Evolutionary conservation across 2,113 vertebrate species (phyloP).

Genomic region (Leptodactylus fuscus): DNA sequence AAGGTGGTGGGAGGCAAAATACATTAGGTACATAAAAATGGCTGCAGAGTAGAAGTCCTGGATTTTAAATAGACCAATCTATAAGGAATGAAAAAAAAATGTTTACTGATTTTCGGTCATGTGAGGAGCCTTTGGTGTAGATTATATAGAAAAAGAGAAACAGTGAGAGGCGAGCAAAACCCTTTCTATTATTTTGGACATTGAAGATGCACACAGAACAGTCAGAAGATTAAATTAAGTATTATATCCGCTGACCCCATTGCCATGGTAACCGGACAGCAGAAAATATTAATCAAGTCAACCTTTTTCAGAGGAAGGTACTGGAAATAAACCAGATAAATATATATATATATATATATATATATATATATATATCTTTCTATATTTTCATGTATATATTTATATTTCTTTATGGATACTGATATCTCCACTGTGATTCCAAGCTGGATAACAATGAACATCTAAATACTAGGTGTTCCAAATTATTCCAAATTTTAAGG

Average conservation of each 20-base stretch:
- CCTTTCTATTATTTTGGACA: constrained; percentile 84
- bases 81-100: constrained; percentile 61
- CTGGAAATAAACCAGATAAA: constrained; percentile 75
- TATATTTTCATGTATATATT: constrained; percentile 74
- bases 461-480: constrained; percentile 68
- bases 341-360: constrained; percentile 18
- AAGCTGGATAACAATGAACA: constrained; percentile 61
- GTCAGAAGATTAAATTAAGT: constrained; percentile 99
- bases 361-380: no score
- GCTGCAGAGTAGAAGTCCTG: constrained; percentile 50
- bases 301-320: constrained; percentile 78
- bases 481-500: constrained; percentile 33
- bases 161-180: constrained; percentile 63
- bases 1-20: constrained; percentile 57
- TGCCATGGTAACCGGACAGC: constrained; percentile 98
- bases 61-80: constrained; percentile 65
- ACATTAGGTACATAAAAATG: constrained; percentile 57
- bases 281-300: constrained; percentile 99
- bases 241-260: constrained; percentile 99
- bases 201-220: constrained; percentile 77
- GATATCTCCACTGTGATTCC: constrained; percentile 58
- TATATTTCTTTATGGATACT: constrained; percentile 76
- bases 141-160: constrained; percentile 72
- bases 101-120: constrained; percentile 76
- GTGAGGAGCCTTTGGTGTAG: constrained; percentile 75